A percentile compares a stretch with the other conserved stretches of the same genome.
phyloP scores from a whole-genome alignment of 2,888 invertebrate genomes.

The Odontocolon sp. region DNA sequence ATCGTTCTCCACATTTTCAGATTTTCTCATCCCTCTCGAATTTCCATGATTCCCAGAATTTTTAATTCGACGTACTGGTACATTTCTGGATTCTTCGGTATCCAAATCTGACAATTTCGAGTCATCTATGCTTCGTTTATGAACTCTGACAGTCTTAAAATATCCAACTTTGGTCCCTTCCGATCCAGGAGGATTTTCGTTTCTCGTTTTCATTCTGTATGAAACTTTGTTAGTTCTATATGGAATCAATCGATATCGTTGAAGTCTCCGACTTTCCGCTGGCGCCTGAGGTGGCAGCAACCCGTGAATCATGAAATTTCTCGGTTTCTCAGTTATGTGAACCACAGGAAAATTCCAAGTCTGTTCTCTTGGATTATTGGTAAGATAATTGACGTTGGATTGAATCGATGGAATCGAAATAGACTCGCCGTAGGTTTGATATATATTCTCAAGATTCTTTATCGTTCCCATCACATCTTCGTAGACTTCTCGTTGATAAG shows the following conservation, averaged over 20 bases:
- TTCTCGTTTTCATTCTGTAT: slow-evolving; percentile 55
- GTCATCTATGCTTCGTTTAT: slow-evolving; percentile 62
- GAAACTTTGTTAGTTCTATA: slow-evolving; percentile 60
- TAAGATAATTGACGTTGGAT: slow-evolving; percentile 9
- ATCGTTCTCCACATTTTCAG: neutral
- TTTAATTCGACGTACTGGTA: neutral
- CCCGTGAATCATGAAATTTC: slow-evolving; percentile 23
- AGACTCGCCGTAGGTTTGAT: slow-evolving; percentile 46
- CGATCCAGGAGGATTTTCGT: slow-evolving; percentile 25
- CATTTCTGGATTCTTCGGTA: neutral
- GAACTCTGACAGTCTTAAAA: slow-evolving; percentile 60
- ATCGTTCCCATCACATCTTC: slow-evolving; percentile 79
- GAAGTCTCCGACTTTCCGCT: neutral
- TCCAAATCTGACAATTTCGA: no score
- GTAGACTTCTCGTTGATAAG: slow-evolving; percentile 76
- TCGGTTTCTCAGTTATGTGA: slow-evolving; percentile 41
- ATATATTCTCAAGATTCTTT: slow-evolving; percentile 67
- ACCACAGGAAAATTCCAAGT: slow-evolving; percentile 7
- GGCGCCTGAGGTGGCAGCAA: slow-evolving; percentile 38
- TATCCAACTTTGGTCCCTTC: slow-evolving; percentile 47
- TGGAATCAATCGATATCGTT: slow-evolving; percentile 44
- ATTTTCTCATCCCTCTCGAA: neutral
- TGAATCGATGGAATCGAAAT: neutral
- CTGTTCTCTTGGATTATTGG: neutral
- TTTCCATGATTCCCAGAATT: neutral